Percentiles rank a stretch among this genome's conserved stretches.
Conservation (phyloP, 2,888 invertebrate genomes). For the Idaea biselata region DNA sequence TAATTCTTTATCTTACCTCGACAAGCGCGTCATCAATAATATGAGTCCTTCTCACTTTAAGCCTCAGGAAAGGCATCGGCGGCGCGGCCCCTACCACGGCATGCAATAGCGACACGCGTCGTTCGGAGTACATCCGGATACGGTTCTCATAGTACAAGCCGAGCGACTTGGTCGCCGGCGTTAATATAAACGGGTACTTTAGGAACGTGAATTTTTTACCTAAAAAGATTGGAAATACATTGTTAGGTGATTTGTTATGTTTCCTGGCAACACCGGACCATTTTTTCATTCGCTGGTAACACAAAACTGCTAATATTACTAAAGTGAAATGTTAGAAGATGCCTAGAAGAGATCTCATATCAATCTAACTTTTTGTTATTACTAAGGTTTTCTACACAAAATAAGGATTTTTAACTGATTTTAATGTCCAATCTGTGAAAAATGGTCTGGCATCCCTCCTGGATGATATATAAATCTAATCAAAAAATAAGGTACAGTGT, state of each 20-base stretch:
- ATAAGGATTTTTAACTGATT: too few relatives aligned
- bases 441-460: too few relatives aligned
- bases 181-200: slow-evolving; percentile 93
- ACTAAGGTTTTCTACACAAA: too few relatives aligned
- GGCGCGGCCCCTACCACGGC: slow-evolving; percentile 91
- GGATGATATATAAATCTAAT: too few relatives aligned
- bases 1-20: slow-evolving; percentile 79
- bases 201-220: slow-evolving; percentile 92
- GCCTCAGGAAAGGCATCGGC: slow-evolving; percentile 90
- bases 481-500: too few relatives aligned
- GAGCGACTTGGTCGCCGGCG: slow-evolving; percentile 94
- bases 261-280: neutral
- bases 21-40: slow-evolving; percentile 96
- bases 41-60: slow-evolving; percentile 91
- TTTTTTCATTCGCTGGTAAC: neutral
- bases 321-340: too few relatives aligned
- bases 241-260: neutral
- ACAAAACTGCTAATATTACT: too few relatives aligned
- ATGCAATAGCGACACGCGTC: slow-evolving; percentile 91
- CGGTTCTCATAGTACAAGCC: slow-evolving; percentile 96
- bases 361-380: too few relatives aligned
- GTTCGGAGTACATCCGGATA: slow-evolving; percentile 96
- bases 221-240: slow-evolving; percentile 29
- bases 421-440: too few relatives aligned
- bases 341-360: too few relatives aligned